These are phyloP conservation scores for Phragmatobia fuliginosa DNA, from an alignment of 2,888 invertebrate species.

Conservation along the genomic window DNA sequence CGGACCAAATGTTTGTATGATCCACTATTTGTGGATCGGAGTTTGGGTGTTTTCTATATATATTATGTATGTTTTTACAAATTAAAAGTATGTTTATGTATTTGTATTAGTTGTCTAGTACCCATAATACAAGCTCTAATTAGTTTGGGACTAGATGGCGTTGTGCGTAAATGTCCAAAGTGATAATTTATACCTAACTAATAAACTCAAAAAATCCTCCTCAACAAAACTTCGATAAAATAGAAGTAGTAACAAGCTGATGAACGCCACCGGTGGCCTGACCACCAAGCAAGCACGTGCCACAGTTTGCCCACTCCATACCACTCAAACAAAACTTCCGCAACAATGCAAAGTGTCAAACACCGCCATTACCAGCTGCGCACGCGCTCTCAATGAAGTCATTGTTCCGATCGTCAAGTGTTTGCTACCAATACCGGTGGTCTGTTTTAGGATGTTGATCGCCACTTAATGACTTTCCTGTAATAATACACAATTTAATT, in stretches of 20 bases:
- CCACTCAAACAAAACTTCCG: conserved; percentile 57
- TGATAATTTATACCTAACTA: background rate
- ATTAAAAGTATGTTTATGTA: too few species aligned
- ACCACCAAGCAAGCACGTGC: conserved; percentile 70
- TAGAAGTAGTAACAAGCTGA: background rate
- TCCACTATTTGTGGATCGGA: too few species aligned
- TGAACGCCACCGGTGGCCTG: conserved; percentile 46
- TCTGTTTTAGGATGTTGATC: conserved; percentile 75
- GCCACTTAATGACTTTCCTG: conserved; percentile 75
- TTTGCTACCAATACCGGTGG: conserved; percentile 64
- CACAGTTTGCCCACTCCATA: conserved; percentile 65
- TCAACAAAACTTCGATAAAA: background rate
- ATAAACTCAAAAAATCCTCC: background rate
- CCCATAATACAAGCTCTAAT: too few species aligned
- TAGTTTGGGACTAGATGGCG: too few species aligned
- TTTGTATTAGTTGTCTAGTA: too few species aligned
- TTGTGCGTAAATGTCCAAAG: too few species aligned
- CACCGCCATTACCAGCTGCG: conserved; percentile 71
- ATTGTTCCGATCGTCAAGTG: conserved; percentile 63
- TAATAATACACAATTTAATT: conserved; percentile 33
- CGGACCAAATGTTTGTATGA: too few species aligned
- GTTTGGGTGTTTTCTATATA: too few species aligned
- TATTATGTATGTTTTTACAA: too few species aligned
- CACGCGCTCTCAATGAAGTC: conserved; percentile 79
- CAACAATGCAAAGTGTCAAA: conserved; percentile 57